Percentiles rank a stretch among this genome's conserved stretches.
Evolutionary conservation across 1,140 invertebrate genomes (phyloP).

Genomic region (Drosophila oshimai): DNA sequence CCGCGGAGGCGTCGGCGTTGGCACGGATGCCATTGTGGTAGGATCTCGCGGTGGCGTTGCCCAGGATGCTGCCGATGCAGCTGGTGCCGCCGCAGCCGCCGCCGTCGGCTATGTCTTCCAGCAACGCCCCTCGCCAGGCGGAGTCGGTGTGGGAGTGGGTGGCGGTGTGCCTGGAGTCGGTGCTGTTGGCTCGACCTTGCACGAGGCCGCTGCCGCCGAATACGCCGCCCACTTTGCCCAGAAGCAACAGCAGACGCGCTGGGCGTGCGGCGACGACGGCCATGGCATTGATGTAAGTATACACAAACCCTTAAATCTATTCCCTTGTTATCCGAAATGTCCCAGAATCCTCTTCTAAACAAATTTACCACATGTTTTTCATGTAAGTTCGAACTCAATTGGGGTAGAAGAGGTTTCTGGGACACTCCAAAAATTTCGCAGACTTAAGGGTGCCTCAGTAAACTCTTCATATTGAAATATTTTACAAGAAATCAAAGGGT

Average conservation of each 20-base stretch:
- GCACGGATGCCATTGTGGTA: constrained; percentile 53
- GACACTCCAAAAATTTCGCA: too few relatives aligned
- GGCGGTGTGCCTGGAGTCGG: constrained; percentile 20
- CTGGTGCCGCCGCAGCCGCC: constrained; percentile 67
- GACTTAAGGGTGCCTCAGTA: too few relatives aligned
- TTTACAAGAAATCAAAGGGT: too few relatives aligned
- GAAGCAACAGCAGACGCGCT: constrained; percentile 76
- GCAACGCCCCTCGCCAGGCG: constrained; percentile 70
- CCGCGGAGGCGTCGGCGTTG: constrained; percentile 73
- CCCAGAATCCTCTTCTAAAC: too few relatives aligned
- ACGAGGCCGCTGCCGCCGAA: constrained; percentile 73
- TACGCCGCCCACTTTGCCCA: constrained; percentile 79
- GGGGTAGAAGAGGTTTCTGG: too few relatives aligned
- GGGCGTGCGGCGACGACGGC: constrained; percentile 77
- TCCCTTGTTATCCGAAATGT: too few relatives aligned
- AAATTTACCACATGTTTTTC: too few relatives aligned
- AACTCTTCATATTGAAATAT: too few relatives aligned
- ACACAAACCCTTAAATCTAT: too few relatives aligned
- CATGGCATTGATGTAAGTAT: constrained; percentile 82
- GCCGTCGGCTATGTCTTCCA: constrained; percentile 79
- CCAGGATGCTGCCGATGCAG: constrained; percentile 65
- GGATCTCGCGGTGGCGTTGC: constrained; percentile 44
- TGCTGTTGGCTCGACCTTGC: constrained; percentile 54
- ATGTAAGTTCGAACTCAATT: too few relatives aligned
- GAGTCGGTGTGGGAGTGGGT: constrained; percentile 30